A percentile compares a stretch with the other conserved stretches of the same genome.
Conservation (phyloP, 2,888 invertebrate genomes). For the Crepidodera aurea region DNA sequence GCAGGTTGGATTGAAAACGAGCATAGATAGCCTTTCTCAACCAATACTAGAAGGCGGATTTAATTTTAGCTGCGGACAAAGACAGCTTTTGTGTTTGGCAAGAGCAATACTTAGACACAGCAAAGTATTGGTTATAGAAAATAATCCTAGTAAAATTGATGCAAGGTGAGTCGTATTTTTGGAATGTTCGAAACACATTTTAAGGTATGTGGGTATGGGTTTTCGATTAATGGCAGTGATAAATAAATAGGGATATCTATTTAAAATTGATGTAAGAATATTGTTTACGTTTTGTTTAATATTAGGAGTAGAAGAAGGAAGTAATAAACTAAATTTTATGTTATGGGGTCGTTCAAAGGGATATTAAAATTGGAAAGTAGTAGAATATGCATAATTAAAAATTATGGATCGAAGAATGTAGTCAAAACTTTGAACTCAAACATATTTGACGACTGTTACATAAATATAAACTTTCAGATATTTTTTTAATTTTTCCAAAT, state of each 20-base stretch:
- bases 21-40: constrained; percentile 71
- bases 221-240: background rate
- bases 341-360: too few species aligned
- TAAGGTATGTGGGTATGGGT: too few species aligned
- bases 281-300: background rate
- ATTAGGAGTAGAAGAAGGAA: too few species aligned
- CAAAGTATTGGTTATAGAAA: constrained; percentile 84
- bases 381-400: background rate
- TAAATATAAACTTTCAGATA: too few species aligned
- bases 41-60: constrained; percentile 79
- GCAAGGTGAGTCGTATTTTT: constrained; percentile 71
- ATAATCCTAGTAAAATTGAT: constrained; percentile 92
- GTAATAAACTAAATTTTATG: too few species aligned
- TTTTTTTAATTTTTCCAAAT: too few species aligned
- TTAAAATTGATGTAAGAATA: background rate
- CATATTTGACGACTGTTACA: too few species aligned
- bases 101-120: constrained; percentile 83
- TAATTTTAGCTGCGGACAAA: constrained; percentile 88
- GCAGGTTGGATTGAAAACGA: constrained; percentile 78
- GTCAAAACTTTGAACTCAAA: too few species aligned
- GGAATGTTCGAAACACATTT: too few species aligned
- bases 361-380: too few species aligned
- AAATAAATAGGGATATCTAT: background rate
- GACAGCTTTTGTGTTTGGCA: constrained; percentile 88
- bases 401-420: too few species aligned